These are phyloP conservation scores for Drosophila flavopinicola DNA, from an alignment of 2,888 invertebrate genomes.

Conservation along the genomic window DNA sequence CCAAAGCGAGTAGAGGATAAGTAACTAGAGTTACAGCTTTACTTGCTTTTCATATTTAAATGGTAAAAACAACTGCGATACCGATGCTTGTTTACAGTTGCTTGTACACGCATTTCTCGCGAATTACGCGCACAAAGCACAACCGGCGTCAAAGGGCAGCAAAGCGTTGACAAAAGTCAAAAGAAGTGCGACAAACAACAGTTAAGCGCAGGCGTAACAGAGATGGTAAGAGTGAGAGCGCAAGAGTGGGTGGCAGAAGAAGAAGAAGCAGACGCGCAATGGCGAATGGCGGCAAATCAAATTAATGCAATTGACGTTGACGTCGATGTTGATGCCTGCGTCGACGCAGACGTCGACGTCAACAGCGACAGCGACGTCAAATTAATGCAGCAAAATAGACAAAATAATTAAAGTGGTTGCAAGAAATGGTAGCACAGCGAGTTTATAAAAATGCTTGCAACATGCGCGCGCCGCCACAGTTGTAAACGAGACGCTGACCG, in stretches of 20 bases:
- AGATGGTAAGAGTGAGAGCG: slow-evolving; percentile 1
- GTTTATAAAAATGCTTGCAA: slow-evolving; percentile 79
- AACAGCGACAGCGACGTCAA: slow-evolving; percentile 42
- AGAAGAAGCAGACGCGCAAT: background rate
- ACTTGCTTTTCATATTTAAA: slow-evolving; percentile 59
- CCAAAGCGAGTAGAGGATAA: slow-evolving; percentile 66
- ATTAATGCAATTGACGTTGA: slow-evolving; percentile 39
- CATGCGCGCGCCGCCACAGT: slow-evolving; percentile 73
- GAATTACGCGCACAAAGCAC: slow-evolving; percentile 1
- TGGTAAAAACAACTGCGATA: slow-evolving; percentile 57
- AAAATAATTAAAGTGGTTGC: slow-evolving; percentile 67
- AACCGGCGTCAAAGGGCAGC: slow-evolving; percentile 38
- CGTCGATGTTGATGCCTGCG: slow-evolving; percentile 1
- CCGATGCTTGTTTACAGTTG: slow-evolving; percentile 17
- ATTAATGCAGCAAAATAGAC: slow-evolving; percentile 73
- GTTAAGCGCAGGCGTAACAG: slow-evolving; percentile 43
- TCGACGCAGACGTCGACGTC: slow-evolving; percentile 3
- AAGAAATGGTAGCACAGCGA: slow-evolving; percentile 55
- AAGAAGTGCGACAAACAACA: slow-evolving; percentile 23
- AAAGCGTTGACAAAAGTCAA: slow-evolving; percentile 17
- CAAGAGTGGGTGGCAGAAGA: slow-evolving; percentile 6
- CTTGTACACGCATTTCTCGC: slow-evolving; percentile 8
- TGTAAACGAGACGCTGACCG: slow-evolving; percentile 62
- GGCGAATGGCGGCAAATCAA: slow-evolving; percentile 31
- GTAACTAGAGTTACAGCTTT: slow-evolving; percentile 73